Base-by-base conservation (phyloP, 2,113 vertebrate genomes). In the Clarias gariepinus region DNA sequence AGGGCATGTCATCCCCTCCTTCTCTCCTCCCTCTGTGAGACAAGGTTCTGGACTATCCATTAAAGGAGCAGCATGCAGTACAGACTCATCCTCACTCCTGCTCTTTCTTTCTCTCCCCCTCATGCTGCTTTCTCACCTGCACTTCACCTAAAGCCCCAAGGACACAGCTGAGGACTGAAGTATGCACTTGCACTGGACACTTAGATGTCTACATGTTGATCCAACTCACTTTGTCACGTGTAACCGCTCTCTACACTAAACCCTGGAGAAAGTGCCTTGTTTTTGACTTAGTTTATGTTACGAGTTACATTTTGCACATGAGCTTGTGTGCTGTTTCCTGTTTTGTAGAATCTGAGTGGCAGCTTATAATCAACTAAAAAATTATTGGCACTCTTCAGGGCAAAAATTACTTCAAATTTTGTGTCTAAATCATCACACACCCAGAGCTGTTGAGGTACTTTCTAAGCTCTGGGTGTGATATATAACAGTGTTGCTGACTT, bases 101-200 rank as follows among this genome's bases (percentile, higher is more conserved):
- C 47, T 77, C 57, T 83, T 53, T 63, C 77, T 83, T 73, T 74
- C 85, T 63, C 84, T 86, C 57, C 55, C 13, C 57, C 28, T 12
- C 16, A 18, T 74, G 47, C 73, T 89, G 30, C 78, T 73, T 28
- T 61, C 76, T 77, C 10, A 82, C 11, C 79, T 77, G 23, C 21
- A 68, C 57, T 80, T 58, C 9, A 12, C 81, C 57, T 89, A 81
- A 89, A 57, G 18, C 63, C 81, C 12, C 28, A 30, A 30, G 57
- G 58, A 87, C 28, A 61, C 79, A 73, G 41, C 28, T 28, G 60
- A 41, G 7, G 63, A 82, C 80, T 77, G 69, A 83, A 77, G 77
- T 73, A 89, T 86, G 85, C 78, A 85, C 76, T 83, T 87, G 79
- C 86, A 87, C 71, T 89, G 84, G 88, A 58, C 69, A 80, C 76